A percentile compares a stretch with the other conserved stretches of the same genome.
These are phyloP conservation scores for Eubasilissa regina DNA, from an alignment of 1,140 invertebrate genomes.

Conservation along the genomic window DNA sequence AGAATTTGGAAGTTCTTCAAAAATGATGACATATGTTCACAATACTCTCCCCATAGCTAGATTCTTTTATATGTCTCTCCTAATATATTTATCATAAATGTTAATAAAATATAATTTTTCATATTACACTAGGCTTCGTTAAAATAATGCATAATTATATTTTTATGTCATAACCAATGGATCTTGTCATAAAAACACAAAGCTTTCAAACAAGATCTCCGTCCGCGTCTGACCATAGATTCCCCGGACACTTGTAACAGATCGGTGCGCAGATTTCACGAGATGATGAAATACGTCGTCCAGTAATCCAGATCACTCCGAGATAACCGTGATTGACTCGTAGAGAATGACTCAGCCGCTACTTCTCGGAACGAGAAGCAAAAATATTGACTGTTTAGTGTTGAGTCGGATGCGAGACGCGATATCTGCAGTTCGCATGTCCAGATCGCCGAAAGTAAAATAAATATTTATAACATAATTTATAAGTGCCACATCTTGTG, in stretches of 20 bases:
- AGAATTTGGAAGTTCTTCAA: no score
- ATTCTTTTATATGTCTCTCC: no score
- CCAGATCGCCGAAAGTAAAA: constrained; percentile 8
- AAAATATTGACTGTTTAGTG: constrained; percentile 18
- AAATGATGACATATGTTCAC: no score
- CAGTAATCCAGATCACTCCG: constrained; percentile 35
- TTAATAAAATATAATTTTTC: no score
- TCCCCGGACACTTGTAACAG: background rate
- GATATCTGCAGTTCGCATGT: constrained; percentile 20
- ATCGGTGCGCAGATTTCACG: constrained; percentile 8
- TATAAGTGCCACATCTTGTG: constrained; percentile 15
- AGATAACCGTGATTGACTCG: constrained; percentile 38
- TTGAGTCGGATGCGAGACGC: background rate
- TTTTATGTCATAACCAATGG: no score
- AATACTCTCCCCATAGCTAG: no score
- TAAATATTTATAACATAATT: constrained; percentile 30
- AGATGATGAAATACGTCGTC: background rate
- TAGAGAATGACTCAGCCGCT: constrained; percentile 49
- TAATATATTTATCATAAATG: no score
- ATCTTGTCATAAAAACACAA: no score
- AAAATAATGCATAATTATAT: no score
- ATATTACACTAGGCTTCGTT: no score
- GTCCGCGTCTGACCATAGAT: no score
- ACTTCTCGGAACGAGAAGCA: constrained; percentile 2
- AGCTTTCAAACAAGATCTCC: no score